phyloP scores from a whole-genome alignment of 2,797 vertebrate genomes.

The Enteromius mattozi region DNA sequence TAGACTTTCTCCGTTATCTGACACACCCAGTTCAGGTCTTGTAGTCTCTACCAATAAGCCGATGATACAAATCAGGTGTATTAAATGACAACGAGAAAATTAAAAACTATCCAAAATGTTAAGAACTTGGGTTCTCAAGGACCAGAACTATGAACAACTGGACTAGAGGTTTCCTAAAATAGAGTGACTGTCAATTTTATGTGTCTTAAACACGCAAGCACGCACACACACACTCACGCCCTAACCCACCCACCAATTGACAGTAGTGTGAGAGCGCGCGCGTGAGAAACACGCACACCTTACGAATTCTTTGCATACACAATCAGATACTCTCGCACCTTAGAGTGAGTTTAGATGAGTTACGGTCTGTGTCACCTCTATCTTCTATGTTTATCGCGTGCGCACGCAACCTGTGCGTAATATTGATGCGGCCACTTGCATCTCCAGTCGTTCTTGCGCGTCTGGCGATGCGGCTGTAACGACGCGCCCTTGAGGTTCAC shows the following conservation, averaged over 20 bases:
- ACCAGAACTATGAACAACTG: neutral
- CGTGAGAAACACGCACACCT: slow-evolving; percentile 24
- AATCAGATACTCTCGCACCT: neutral
- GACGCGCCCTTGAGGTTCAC: slow-evolving; percentile 41
- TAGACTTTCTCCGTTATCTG: neutral
- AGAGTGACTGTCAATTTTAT: slow-evolving; percentile 44
- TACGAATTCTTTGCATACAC: neutral
- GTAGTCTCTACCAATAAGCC: neutral
- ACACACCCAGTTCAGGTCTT: slow-evolving; percentile 29
- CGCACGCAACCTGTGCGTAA: slow-evolving; percentile 27
- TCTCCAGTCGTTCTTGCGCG: slow-evolving; percentile 44
- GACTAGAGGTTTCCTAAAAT: neutral
- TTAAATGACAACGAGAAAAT: neutral
- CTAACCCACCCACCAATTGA: slow-evolving; percentile 50
- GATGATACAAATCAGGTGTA: slow-evolving; percentile 22
- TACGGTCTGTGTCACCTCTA: neutral
- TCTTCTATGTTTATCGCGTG: neutral
- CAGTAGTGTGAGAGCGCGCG: slow-evolving; percentile 29
- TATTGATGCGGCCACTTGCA: slow-evolving; percentile 27
- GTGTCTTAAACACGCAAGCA: slow-evolving; percentile 26
- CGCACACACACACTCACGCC: slow-evolving; percentile 31
- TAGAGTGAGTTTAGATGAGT: slow-evolving; percentile 16
- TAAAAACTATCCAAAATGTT: neutral
- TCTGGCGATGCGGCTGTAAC: slow-evolving; percentile 44
- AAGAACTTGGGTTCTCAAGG: neutral